Percentiles rank a stretch among this genome's conserved stretches.
Evolutionary conservation across 1,140 invertebrate species (phyloP).

Genomic region (Holotrichia oblita): DNA sequence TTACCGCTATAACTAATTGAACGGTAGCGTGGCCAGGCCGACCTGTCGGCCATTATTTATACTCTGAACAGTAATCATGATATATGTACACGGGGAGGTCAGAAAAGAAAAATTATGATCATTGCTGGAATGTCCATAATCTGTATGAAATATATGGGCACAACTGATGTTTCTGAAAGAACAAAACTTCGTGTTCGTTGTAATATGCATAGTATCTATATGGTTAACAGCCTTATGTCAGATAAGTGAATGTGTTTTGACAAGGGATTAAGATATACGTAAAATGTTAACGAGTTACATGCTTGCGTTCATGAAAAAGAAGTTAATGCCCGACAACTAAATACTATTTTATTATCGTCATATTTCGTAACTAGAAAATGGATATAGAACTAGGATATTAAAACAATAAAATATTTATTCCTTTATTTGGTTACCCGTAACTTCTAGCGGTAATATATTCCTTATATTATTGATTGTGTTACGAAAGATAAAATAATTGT

Average conservation of each 20-base stretch:
- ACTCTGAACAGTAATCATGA: slow-evolving; percentile 12
- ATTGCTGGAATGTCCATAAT: slow-evolving; percentile 5
- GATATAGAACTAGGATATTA: too few relatives aligned
- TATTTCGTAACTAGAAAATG: too few relatives aligned
- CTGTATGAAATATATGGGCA: not conserved
- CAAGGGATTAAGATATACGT: not conserved
- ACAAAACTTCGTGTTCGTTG: not conserved
- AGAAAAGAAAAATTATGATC: not conserved
- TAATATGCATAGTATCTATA: not conserved
- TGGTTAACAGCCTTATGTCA: not conserved
- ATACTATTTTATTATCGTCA: too few relatives aligned
- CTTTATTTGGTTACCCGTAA: too few relatives aligned
- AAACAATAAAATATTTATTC: too few relatives aligned
- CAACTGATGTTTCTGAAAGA: not conserved
- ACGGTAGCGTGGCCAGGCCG: slow-evolving; percentile 10
- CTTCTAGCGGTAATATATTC: too few relatives aligned
- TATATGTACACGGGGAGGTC: not conserved
- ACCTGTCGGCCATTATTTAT: slow-evolving; percentile 30
- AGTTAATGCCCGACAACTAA: too few relatives aligned
- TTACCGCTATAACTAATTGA: slow-evolving; percentile 33
- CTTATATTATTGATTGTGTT: too few relatives aligned
- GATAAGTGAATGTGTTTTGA: not conserved
- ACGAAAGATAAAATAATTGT: too few relatives aligned
- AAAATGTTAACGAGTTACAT: not conserved
- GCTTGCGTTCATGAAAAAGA: too few relatives aligned